Evolutionary conservation across 2,113 vertebrate genomes (phyloP).

Genomic region (Oreochromis niloticus): DNA sequence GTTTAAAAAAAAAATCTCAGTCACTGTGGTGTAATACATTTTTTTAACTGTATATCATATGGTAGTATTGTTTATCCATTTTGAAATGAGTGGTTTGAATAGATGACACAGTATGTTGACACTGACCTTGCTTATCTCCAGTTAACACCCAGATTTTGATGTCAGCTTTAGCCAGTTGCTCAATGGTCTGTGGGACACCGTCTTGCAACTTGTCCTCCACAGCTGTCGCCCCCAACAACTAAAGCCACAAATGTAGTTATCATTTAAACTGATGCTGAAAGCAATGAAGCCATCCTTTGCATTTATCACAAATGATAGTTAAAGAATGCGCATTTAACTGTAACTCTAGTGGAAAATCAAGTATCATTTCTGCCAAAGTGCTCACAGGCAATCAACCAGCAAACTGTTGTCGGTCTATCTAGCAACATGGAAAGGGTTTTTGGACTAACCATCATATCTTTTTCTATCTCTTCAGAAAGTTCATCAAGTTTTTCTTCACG

Average conservation of each 20-base stretch:
- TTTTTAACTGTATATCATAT: background rate
- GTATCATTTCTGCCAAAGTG: background rate
- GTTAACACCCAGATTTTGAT: slow-evolving; percentile 96
- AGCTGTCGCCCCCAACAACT: slow-evolving; percentile 87
- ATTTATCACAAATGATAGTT: background rate
- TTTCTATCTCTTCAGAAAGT: slow-evolving; percentile 89
- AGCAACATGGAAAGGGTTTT: background rate
- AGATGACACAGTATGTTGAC: background rate
- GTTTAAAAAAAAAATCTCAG: background rate
- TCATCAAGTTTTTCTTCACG: slow-evolving; percentile 77
- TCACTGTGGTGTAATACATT: background rate
- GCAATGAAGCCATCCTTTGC: background rate
- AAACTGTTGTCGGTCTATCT: background rate
- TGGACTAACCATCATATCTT: slow-evolving; percentile 78
- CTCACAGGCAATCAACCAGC: background rate
- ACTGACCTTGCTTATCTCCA: slow-evolving; percentile 92
- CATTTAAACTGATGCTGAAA: background rate
- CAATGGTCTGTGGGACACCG: slow-evolving; percentile 87
- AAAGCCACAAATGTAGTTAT: background rate
- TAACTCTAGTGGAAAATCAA: background rate
- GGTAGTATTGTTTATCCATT: background rate
- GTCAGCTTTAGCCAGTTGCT: slow-evolving; percentile 83
- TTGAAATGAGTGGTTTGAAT: background rate
- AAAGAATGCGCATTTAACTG: background rate
- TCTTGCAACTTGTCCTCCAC: slow-evolving; percentile 97